Base-by-base conservation (phyloP, 2,113 vertebrate genomes). In the Platanista minor region DNA sequence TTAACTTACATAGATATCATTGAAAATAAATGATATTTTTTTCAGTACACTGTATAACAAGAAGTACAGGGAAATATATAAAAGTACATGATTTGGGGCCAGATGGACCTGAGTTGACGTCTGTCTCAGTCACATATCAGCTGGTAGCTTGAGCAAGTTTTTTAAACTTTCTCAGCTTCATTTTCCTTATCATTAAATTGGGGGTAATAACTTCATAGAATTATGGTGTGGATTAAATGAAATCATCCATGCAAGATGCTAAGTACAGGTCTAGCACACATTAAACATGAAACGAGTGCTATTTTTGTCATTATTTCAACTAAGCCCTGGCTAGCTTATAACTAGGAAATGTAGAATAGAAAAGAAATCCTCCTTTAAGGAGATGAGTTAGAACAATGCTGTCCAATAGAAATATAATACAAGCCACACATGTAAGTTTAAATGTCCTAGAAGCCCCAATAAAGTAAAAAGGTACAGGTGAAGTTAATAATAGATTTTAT, bases 1-100 rank as follows among this genome's bases (percentile, higher is more conserved):
- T 98, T 97, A 97, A 98, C 98, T 98, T 99, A 99, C 98, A 99
- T 78, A 90, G 95, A 93, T 98, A 15, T 84, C 64, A 78, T 71
- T 67, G 23, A 62, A 71, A 71, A 80, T 27, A 74, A 93, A 36
- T 27, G 5, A 49, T 33, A 1, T 20, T 46, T 89, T 82, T 74
- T 46, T 57, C 72, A 62, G 81, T 14, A 59, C 12, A 41, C 57
- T 61, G 1, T 52, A 49, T 78, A 85, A 67, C 61, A 71, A 49
- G 66, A 88, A 29, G 10, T 74, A 54, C 7, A 82, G 10, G 7
- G n/a, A 91, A 71, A 36, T n/a, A 52, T 27, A 69, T 49, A n/a
- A 80, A 69, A 86, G 20, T 21, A 71, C 7, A 8, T 61, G 29
- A 29, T 91, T 85, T 69, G 41, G 33, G 33, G 20, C 23, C 62